phyloP scores from a whole-genome alignment of 2,797 vertebrate genomes.

The Furcifer pardalis region DNA sequence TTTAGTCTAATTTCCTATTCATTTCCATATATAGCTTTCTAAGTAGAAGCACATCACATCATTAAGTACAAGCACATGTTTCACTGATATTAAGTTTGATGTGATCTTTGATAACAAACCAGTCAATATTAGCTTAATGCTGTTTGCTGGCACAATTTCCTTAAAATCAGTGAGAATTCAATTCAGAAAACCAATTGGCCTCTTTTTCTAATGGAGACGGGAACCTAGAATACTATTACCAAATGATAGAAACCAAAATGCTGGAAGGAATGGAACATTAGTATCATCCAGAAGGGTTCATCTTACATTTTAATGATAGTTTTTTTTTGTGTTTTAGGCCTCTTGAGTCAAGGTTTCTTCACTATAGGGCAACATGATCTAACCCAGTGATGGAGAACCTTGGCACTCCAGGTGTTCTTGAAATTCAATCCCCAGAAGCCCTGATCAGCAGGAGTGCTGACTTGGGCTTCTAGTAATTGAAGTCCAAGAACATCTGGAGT shows the following conservation, averaged over 20 bases:
- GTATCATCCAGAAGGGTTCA: background rate
- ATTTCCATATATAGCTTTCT: slow-evolving; percentile 38
- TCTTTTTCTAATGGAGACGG: slow-evolving; percentile 42
- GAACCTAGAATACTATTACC: background rate
- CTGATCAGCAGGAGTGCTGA: too few relatives aligned
- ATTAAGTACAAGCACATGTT: slow-evolving; percentile 47
- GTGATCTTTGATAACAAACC: slow-evolving; percentile 56
- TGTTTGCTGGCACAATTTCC: slow-evolving; percentile 55
- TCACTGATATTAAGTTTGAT: slow-evolving; percentile 52
- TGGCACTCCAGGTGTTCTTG: too few relatives aligned
- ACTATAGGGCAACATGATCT: background rate
- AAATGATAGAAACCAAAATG: background rate
- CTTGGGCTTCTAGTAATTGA: too few relatives aligned
- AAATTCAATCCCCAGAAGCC: too few relatives aligned
- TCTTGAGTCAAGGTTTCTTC: background rate
- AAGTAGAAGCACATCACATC: slow-evolving; percentile 34
- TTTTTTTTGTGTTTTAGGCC: background rate
- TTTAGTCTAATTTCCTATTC: slow-evolving; percentile 61
- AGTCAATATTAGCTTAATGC: slow-evolving; percentile 64
- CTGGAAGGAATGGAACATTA: background rate
- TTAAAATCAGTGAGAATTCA: slow-evolving; percentile 58
- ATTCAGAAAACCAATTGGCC: slow-evolving; percentile 51
- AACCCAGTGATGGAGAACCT: too few relatives aligned
- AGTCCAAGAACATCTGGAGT: too few relatives aligned
- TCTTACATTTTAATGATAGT: background rate